Percentiles rank a stretch among this genome's conserved stretches.
phyloP scores from a whole-genome alignment of 2,113 vertebrate species.

The Chauna torquata region DNA sequence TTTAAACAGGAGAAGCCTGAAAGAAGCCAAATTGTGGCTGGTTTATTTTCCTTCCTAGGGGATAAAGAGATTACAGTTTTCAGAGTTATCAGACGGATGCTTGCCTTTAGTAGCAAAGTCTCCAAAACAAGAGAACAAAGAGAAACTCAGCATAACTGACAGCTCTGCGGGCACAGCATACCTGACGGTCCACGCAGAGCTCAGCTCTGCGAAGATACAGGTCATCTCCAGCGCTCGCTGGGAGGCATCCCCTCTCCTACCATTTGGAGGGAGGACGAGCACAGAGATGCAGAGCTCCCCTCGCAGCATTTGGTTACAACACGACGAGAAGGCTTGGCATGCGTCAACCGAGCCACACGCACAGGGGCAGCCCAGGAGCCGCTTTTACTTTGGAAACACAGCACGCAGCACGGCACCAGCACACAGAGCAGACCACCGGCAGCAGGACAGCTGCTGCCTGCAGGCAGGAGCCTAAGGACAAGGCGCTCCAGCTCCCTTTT shows the following conservation, averaged over 20 bases:
- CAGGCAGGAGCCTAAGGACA: neutral
- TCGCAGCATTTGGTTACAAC: neutral
- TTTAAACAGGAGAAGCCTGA: neutral
- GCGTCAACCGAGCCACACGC: neutral
- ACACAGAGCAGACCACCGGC: no score
- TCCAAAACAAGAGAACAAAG: neutral
- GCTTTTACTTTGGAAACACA: neutral
- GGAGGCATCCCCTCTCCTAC: neutral
- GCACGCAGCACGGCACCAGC: neutral
- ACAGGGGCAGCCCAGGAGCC: neutral
- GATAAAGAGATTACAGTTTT: neutral
- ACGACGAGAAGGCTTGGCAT: neutral
- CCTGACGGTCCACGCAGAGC: no score
- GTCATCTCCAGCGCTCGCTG: rapidly evolving
- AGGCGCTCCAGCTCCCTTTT: neutral
- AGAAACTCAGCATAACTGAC: neutral
- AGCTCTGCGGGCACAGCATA: neutral
- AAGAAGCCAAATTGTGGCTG: neutral
- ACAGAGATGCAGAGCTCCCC: neutral
- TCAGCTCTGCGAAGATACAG: neutral
- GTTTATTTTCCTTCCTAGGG: neutral
- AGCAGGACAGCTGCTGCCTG: neutral
- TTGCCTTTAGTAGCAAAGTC: neutral
- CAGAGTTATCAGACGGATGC: neutral
- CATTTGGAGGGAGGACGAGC: neutral